Percentiles rank a stretch among this genome's conserved stretches.
Evolutionary conservation across 1,140 invertebrate species (phyloP).

Genomic region (Mycetomoellerius zeteki): DNA sequence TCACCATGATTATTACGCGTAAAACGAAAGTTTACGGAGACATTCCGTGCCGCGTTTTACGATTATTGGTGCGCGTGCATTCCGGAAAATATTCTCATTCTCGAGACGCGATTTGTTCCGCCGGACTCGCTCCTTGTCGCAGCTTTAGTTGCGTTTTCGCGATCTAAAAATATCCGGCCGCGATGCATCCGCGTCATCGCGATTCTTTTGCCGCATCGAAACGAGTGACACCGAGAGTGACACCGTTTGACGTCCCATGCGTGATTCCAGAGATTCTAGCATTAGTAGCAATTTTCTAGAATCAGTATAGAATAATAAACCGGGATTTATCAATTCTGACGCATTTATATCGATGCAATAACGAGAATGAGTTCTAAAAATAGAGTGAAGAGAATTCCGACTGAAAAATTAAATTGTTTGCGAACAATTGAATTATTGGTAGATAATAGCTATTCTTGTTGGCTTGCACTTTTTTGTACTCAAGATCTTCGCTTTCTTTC

Average conservation of each 20-base stretch:
- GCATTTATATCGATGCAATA: background rate
- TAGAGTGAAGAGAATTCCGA: background rate
- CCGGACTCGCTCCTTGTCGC: too few species aligned
- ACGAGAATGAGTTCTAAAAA: background rate
- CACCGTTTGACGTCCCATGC: background rate
- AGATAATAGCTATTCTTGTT: background rate
- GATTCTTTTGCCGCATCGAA: background rate
- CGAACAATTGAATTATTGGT: background rate
- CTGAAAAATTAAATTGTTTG: background rate
- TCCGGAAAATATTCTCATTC: background rate
- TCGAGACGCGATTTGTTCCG: background rate
- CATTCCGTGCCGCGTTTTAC: conserved; percentile 16
- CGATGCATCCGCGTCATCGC: background rate
- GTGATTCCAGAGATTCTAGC: background rate
- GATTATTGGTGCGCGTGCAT: conserved; percentile 19
- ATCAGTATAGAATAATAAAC: conserved; percentile 4
- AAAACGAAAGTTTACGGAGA: conserved; percentile 31
- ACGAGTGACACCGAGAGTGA: conserved; percentile 14
- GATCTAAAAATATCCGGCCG: conserved; percentile 28
- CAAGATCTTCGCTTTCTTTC: too few species aligned
- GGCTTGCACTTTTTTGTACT: too few species aligned
- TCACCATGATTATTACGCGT: conserved; percentile 41
- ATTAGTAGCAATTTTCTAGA: background rate
- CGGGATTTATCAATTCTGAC: background rate
- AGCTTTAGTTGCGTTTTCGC: background rate